Evolutionary conservation across 53 echinoderm and acorn worm species (phyloP).

Genomic region (Crossaster papposus): DNA sequence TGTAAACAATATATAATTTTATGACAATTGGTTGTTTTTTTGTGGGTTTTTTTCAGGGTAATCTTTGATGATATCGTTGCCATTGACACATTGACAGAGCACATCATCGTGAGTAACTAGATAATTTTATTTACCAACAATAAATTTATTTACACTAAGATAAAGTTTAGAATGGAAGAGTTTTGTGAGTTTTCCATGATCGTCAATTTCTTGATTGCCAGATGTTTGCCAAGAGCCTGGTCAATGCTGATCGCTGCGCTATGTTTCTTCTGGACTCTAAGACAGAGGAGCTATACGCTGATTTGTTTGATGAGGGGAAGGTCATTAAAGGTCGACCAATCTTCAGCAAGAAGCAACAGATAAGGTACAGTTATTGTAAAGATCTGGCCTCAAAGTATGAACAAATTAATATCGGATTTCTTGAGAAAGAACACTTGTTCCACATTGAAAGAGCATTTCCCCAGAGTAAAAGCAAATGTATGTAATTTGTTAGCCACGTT

Average conservation of each 20-base stretch:
- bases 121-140: not conserved
- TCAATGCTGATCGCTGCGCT: slow-evolving; percentile 92
- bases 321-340: slow-evolving; percentile 77
- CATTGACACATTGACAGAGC: slow-evolving; percentile 85
- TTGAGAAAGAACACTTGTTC: no score
- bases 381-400: not conserved
- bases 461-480: no score
- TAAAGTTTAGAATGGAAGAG: not conserved
- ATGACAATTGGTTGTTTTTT: not conserved
- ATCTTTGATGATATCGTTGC: slow-evolving; percentile 96
- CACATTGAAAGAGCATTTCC: no score
- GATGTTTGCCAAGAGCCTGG: slow-evolving; percentile 96
- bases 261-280: slow-evolving; percentile 79
- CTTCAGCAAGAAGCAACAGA: slow-evolving; percentile 86
- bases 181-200: not conserved
- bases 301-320: slow-evolving; percentile 92
- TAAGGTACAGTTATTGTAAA: slow-evolving; percentile 63
- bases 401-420: no score
- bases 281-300: slow-evolving; percentile 87
- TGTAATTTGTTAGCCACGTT: no score
- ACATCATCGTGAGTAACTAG: slow-evolving; percentile 83
- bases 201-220: not conserved
- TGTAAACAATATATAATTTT: not conserved
- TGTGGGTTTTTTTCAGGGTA: slow-evolving; percentile 62
- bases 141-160: not conserved